These are phyloP conservation scores for Pelobates fuscus DNA, from an alignment of 2,113 vertebrate genomes.

Conservation along the genomic window DNA sequence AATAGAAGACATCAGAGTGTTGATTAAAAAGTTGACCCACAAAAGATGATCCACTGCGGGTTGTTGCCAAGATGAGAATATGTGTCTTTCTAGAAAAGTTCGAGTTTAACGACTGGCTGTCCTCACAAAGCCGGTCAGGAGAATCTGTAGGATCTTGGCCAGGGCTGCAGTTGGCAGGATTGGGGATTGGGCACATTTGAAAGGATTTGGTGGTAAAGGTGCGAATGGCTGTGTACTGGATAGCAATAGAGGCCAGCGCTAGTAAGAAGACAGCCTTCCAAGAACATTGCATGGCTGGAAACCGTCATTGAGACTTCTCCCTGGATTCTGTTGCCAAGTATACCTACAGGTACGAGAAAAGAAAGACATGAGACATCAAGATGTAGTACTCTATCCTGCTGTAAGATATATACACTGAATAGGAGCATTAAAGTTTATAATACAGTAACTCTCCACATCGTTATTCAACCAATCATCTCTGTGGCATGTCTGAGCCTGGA, in stretches of 20 bases:
- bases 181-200: constrained; percentile 83
- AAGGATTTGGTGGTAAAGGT: constrained; percentile 94
- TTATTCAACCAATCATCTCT: no score
- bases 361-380: background rate
- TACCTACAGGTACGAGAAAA: constrained; percentile 4
- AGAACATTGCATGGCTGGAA: constrained; percentile 98
- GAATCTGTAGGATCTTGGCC: constrained; percentile 78
- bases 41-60: constrained; percentile 92
- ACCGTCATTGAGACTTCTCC: constrained; percentile 82
- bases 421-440: no score
- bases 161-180: constrained; percentile 79
- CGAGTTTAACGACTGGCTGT: constrained; percentile 78
- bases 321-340: constrained; percentile 32
- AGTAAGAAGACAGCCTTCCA: constrained; percentile 98
- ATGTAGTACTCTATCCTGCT: no score
- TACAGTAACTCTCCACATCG: no score
- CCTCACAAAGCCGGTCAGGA: constrained; percentile 83
- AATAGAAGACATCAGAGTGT: constrained; percentile 93
- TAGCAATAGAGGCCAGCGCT: constrained; percentile 93
- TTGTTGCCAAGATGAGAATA: constrained; percentile 90
- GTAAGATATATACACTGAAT: no score
- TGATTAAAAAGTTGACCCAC: constrained; percentile 97
- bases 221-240: constrained; percentile 97
- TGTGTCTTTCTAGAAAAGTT: constrained; percentile 88
- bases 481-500: no score